Evolutionary conservation across 2,113 vertebrate genomes (phyloP), one percentile per base, ranked within the genome.

Genomic region (Dunckerocampus dactyliophorus): DNA sequence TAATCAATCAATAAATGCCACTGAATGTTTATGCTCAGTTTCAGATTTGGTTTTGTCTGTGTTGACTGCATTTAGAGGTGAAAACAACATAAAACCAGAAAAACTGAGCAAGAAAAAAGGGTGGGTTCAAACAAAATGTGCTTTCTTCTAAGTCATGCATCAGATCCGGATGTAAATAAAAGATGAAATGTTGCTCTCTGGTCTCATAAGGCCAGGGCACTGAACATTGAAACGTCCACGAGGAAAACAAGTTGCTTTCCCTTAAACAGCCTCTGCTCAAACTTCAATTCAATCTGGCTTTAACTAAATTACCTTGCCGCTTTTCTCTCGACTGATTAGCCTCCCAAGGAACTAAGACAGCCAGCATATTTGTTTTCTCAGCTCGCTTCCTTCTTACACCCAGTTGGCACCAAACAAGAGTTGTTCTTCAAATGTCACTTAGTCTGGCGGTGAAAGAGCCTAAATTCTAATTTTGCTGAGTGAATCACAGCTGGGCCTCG

Each of bases 401-500:
- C 21, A 47, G 48, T 57, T 62, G 17, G 22, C 15, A 28, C 39
- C 0, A 24, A 59, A 56, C 7, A 8, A 55, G 47, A n/a, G 52
- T 24, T 9, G 8, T 54, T 54, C 28, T 63, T 81, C 60, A 9
- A 1, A 70, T 79, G 75, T 65, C 62, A 70, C 17, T 80, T 62
- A 65, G n/a, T 52, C 51, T 52, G 43, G 39, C 53, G 51, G 46
- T 34, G 49, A 69, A 45, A 34, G 55, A 47, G 31, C 63, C 56
- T 37, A 10, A 52, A 57, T 50, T 67, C 55, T 59, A 62, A 82
- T 81, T 83, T 57, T 60, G 42, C 63, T 67, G 45, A 82, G 84
- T 76, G 66, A 75, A 65, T 52, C 61, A 53, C 82, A 81, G 79
- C 71, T 82, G 65, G 57, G 67, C 46, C 31, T 16, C 47, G 62